Conservation (phyloP, 2,113 vertebrate genomes). For the Dicentrarchus labrax region DNA sequence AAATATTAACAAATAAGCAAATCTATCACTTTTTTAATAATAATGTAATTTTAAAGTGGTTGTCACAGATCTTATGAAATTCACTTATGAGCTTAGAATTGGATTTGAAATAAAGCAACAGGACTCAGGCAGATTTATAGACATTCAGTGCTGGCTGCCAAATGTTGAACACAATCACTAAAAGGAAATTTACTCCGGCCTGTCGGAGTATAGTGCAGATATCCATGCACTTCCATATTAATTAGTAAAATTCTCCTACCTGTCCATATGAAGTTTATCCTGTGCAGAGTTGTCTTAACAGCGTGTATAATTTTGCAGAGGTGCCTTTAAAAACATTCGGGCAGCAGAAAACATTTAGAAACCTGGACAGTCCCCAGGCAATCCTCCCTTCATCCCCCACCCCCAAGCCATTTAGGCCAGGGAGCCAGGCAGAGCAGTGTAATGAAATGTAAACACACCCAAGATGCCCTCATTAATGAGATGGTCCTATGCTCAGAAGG, state of each 20-base stretch:
- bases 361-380: background rate
- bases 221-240: background rate
- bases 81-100: slow-evolving; percentile 42
- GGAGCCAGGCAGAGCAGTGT: slow-evolving; percentile 38
- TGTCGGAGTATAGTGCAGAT: background rate
- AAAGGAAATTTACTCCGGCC: slow-evolving; percentile 27
- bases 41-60: slow-evolving; percentile 12
- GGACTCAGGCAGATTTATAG: slow-evolving; percentile 38
- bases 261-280: background rate
- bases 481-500: slow-evolving; percentile 45
- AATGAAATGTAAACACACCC: slow-evolving; percentile 75
- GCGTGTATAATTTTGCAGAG: background rate
- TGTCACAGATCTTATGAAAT: slow-evolving; percentile 31
- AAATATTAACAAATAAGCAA: background rate
- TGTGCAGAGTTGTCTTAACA: background rate
- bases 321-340: slow-evolving; percentile 19
- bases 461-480: slow-evolving; percentile 67
- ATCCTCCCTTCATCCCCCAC: background rate
- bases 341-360: slow-evolving; percentile 27
- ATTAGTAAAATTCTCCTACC: background rate
- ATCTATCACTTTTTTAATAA: background rate
- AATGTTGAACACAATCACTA: slow-evolving; percentile 22
- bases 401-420: slow-evolving; percentile 28
- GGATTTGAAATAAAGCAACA: slow-evolving; percentile 45
- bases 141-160: slow-evolving; percentile 15